Evolutionary conservation across 2,888 invertebrate species (phyloP).

Genomic region (Mactromeris polynyma): DNA sequence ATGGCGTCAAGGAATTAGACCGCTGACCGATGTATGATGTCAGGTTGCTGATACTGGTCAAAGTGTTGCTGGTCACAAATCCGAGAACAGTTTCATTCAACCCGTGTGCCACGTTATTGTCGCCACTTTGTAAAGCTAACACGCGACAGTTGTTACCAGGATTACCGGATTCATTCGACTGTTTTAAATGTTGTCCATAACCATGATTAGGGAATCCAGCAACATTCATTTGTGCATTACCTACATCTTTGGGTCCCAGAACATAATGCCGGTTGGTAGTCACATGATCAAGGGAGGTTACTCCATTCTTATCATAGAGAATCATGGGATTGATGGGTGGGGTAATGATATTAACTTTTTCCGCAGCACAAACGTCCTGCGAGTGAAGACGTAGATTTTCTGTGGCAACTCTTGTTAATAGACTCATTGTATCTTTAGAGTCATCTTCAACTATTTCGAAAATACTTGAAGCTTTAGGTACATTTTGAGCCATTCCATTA

Average conservation of each 20-base stretch:
- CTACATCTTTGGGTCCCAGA: slow-evolving; percentile 4
- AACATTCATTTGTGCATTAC: not conserved
- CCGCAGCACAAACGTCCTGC: slow-evolving; percentile 46
- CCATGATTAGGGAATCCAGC: slow-evolving; percentile 22
- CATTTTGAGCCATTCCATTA: slow-evolving; percentile 23
- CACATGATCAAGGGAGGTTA: slow-evolving; percentile 22
- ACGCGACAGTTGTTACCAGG: not conserved
- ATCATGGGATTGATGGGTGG: slow-evolving; percentile 54
- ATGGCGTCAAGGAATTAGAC: not conserved
- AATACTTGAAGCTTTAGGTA: slow-evolving; percentile 16
- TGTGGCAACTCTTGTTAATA: slow-evolving; percentile 60
- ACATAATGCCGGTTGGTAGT: not conserved
- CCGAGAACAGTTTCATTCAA: slow-evolving; percentile 33
- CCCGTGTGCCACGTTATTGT: not conserved
- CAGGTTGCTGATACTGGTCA: slow-evolving; percentile 30
- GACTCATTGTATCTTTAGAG: slow-evolving; percentile 44
- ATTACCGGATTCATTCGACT: slow-evolving; percentile 3
- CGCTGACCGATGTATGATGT: slow-evolving; percentile 34
- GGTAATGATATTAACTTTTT: slow-evolving; percentile 43
- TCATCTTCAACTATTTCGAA: slow-evolving; percentile 36
- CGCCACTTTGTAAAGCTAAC: not conserved
- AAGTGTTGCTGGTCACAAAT: slow-evolving; percentile 27
- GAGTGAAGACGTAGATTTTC: slow-evolving; percentile 62
- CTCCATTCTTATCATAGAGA: slow-evolving; percentile 38
- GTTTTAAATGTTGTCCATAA: slow-evolving; percentile 38